These are phyloP conservation scores for Silurus meridionalis DNA, from an alignment of 2,113 vertebrate species.

Conservation along the genomic window DNA sequence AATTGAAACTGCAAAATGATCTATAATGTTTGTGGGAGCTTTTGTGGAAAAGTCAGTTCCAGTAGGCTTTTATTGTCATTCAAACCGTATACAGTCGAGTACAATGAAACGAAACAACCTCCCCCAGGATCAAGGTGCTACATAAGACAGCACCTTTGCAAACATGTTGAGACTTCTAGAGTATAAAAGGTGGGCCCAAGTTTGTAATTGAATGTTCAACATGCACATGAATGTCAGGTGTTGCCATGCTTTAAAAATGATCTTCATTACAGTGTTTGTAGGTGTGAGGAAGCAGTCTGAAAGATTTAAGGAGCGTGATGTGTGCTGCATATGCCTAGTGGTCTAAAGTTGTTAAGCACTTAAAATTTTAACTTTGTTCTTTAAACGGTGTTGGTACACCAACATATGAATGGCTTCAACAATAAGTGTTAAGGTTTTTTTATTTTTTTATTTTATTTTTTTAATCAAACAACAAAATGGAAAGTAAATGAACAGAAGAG, in stretches of 20 bases:
- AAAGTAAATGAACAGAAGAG: too few species aligned
- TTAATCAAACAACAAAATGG: too few species aligned
- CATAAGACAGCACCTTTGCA: not conserved
- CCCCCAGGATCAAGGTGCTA: too few species aligned
- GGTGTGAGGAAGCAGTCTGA: not conserved
- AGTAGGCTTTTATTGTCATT: too few species aligned
- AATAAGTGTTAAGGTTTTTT: too few species aligned
- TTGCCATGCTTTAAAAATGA: not conserved
- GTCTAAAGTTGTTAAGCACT: not conserved
- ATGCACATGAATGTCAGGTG: not conserved
- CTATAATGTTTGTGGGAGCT: not conserved
- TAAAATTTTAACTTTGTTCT: not conserved
- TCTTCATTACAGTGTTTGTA: not conserved
- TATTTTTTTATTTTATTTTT: too few species aligned
- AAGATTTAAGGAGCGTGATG: not conserved
- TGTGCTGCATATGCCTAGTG: not conserved
- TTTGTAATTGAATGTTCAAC: not conserved
- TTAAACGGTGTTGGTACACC: not conserved
- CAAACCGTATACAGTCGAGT: too few species aligned
- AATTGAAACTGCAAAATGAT: not conserved
- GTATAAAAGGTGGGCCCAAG: accelerated
- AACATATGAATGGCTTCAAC: too few species aligned
- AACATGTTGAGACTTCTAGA: not conserved
- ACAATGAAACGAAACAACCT: too few species aligned
- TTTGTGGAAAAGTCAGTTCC: too few species aligned